phyloP scores from a whole-genome alignment of 1,140 invertebrate genomes.

The Trissolcus basalis region DNA sequence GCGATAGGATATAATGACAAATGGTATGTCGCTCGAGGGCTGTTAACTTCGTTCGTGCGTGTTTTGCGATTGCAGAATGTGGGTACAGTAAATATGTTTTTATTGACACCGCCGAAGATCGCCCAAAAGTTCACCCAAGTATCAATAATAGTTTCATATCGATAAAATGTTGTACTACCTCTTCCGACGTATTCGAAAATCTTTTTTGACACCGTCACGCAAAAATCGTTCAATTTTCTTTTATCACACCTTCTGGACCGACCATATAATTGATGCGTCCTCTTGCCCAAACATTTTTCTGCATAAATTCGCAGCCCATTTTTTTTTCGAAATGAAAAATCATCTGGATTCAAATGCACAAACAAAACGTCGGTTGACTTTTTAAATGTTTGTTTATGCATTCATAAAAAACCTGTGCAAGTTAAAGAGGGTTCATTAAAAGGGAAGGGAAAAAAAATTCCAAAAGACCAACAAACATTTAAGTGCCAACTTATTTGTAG shows the following conservation, averaged over 20 bases:
- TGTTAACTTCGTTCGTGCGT: conserved; percentile 62
- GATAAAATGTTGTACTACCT: conserved; percentile 45
- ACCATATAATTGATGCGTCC: background rate
- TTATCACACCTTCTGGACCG: conserved; percentile 15
- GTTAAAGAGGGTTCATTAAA: no score
- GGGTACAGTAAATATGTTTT: conserved; percentile 61
- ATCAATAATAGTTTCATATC: conserved; percentile 59
- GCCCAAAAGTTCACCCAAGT: conserved; percentile 53
- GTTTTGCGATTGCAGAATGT: conserved; percentile 52
- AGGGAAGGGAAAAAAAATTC: no score
- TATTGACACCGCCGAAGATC: conserved; percentile 58
- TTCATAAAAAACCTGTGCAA: no score
- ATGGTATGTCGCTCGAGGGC: conserved; percentile 58
- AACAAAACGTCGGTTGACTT: no score
- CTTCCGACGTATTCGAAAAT: conserved; percentile 40
- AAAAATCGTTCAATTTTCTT: conserved; percentile 21
- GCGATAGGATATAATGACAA: conserved; percentile 54
- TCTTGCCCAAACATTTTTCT: background rate
- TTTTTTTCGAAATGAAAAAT: no score
- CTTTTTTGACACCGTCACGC: conserved; percentile 39
- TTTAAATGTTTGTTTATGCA: no score
- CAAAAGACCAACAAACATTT: conserved; percentile 4
- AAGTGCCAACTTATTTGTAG: conserved; percentile 38
- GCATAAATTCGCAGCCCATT: no score
- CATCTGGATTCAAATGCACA: no score